Evolutionary conservation across 2,888 invertebrate genomes (phyloP), one percentile per base, ranked within the genome.

Genomic region (Odontomyia ornata): DNA sequence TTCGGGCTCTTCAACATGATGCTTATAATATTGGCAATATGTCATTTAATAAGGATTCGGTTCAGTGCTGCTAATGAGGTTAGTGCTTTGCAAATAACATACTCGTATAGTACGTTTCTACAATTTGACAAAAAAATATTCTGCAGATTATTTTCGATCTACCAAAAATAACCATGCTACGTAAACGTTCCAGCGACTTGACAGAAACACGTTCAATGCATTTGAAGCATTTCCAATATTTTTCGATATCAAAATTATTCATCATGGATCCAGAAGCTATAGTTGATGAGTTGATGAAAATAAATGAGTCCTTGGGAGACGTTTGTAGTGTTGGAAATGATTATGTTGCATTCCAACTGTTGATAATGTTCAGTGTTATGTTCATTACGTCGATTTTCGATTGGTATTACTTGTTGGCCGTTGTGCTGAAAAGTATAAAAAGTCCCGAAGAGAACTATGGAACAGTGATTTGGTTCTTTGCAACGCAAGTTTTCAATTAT

Each of bases 371-470:
- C 5, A 43, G 52, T 1, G 75, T 77, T 36, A 75, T 69, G 13
- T 80, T 80, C 73, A 28, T 80, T 15, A 78, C 78, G n/a, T 76
- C 73, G 9, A 77, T 79, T 1, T 80, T 80, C 43, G 76, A 80
- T 76, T 71, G 67, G 21, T 80, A 79, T 47, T 80, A 78, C 52
- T 57, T 80, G 1, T 18, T 79, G 27, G 77, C 77, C 1, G 71
- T 46, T 9, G 7, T 62, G n/a, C 3, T 75, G 1, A 9, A 46
- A 15, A 27, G 15, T 47, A 60, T 4, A n/a, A 23, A 43, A 15
- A 13, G 9, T 18, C n/a, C 47, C 3, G 13, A 15, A 30, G 23
- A 30, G n/a, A 18, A 62, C 13, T 30, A 1, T 9, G 18, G 1
- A 0, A 18, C 13, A 1, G 18, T 67, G 9, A 18, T 67, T 27